phyloP scores from a whole-genome alignment of 2,113 vertebrate species.

The Oreochromis aureus region DNA sequence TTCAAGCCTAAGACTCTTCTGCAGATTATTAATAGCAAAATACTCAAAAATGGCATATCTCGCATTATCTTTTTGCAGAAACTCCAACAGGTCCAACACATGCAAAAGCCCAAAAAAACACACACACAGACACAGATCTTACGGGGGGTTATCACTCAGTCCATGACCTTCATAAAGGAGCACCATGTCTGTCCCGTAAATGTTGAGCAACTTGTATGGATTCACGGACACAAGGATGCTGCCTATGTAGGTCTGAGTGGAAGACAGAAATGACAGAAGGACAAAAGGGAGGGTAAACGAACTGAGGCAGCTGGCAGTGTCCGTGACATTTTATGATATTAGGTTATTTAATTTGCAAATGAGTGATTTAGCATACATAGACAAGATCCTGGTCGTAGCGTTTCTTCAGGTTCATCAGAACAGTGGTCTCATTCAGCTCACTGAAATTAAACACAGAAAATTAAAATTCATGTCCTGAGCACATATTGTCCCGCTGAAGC shows the following conservation, averaged over 20 bases:
- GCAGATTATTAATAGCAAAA: not conserved
- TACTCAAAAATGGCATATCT: not conserved
- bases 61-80: not conserved
- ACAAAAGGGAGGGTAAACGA: not conserved
- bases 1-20: not conserved
- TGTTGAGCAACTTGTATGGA: constrained; percentile 87
- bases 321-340: not conserved
- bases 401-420: constrained; percentile 87
- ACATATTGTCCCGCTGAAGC: not conserved
- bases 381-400: constrained; percentile 86
- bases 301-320: not conserved
- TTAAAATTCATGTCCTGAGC: constrained; percentile 1
- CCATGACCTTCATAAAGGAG: constrained; percentile 84
- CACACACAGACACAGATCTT: constrained; percentile 60
- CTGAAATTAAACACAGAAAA: constrained; percentile 65
- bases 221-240: constrained; percentile 93
- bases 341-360: constrained; percentile 5
- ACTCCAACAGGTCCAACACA: not conserved
- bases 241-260: constrained; percentile 86
- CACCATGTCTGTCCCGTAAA: constrained; percentile 90
- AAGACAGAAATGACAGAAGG: not conserved
- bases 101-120: not conserved
- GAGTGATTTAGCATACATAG: constrained; percentile 76
- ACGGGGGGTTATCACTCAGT: constrained; percentile 92
- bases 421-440: constrained; percentile 86